Base-by-base conservation (phyloP, 2,113 vertebrate species). In the Coregonus clupeaformis region DNA sequence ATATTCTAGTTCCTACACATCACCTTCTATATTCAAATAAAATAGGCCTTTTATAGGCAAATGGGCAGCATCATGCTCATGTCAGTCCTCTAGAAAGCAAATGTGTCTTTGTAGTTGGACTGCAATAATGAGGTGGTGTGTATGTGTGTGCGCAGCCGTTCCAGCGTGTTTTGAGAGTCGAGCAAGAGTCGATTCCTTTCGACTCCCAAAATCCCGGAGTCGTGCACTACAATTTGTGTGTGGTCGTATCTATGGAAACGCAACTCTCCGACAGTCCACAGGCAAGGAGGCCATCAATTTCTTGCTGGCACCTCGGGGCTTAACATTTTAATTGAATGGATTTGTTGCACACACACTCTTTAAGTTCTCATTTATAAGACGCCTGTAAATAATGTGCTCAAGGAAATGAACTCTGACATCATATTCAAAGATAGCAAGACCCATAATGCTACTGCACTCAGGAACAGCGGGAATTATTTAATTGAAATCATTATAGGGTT, bases 401-500 rank as follows among this genome's bases (percentile, higher is more conserved):
- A 63, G 60, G 24, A 66, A 66, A 62, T 63, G 25, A 70, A 76
- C 55, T 70, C 27, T 76, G 80, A 79, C 71, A 83, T 77, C 16
- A 6, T 59, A 81, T 79, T 83, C 74, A 87, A 85, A 84, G 70
- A 73, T 62, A 76, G 42, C 24, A 24, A 82, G 81, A 85, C 84
- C 86, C 83, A 45, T 78, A 72, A 78, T 71, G 83, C 75, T 70
- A 78, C 74, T 75, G 83, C 83, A 86, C 86, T 91, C 84, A 78
- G 14, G 64, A 76, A 85, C 80, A 83, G 83, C 83, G 81, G 88
- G 88, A 88, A 81, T 85, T 86, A 78, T 62, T 81, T 87, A 88
- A 89, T 91, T 89, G 84, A 87, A 88, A 85, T 81, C 52, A 81
- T 82, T 81, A 71, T 29, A 75, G 69, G 42, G 29, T 72, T 79